Percentiles rank a stretch among this genome's conserved stretches.
Conservation (phyloP, 2,888 invertebrate genomes). For the Nebria salina region DNA sequence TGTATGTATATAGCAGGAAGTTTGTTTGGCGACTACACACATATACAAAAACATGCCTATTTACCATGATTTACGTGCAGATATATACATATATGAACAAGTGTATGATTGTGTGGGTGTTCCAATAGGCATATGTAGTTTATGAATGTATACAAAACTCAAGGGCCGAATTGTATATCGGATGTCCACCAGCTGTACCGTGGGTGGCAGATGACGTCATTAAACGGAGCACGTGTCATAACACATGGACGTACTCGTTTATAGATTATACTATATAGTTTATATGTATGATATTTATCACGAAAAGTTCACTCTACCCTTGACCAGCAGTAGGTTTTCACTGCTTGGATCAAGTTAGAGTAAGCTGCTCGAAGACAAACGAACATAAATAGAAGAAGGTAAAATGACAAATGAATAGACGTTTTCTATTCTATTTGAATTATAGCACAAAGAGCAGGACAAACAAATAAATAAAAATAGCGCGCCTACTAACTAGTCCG, state of each 20-base stretch:
- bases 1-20: conserved; percentile 2
- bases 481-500: no score
- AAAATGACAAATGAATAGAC: no score
- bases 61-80: neutral
- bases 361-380: no score
- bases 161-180: neutral
- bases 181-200: conserved; percentile 20
- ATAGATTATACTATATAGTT: neutral
- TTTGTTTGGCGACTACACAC: neutral
- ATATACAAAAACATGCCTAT: neutral
- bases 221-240: conserved; percentile 26
- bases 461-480: no score
- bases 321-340: no score
- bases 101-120: neutral
- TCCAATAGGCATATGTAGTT: conserved; percentile 1
- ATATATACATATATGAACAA: neutral
- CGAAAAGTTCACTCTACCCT: no score
- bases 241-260: neutral
- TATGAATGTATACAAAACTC: conserved; percentile 2
- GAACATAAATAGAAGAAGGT: no score
- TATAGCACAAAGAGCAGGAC: no score
- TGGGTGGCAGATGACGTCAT: conserved; percentile 42
- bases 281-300: neutral
- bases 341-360: no score
- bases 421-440: no score